A percentile compares a stretch with the other conserved stretches of the same genome.
phyloP scores from a whole-genome alignment of 2,113 vertebrate genomes.

The Sorex araneus region DNA sequence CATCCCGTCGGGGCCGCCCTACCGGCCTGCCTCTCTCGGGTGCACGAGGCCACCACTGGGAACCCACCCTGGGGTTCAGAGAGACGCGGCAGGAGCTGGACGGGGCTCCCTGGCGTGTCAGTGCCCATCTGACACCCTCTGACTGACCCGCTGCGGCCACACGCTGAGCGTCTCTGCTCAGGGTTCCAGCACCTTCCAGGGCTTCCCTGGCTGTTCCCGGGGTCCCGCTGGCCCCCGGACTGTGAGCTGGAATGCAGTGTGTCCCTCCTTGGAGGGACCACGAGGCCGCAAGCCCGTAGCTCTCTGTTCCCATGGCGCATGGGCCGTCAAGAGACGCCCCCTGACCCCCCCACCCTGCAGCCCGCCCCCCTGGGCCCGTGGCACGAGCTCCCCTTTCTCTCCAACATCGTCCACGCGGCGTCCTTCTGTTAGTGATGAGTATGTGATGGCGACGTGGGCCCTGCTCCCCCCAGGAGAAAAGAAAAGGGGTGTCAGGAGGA shows the following conservation, averaged over 20 bases:
- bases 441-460: rapidly evolving
- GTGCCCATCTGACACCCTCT: not conserved
- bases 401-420: rapidly evolving
- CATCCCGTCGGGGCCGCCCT: not conserved
- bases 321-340: not conserved
- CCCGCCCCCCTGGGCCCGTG: too few relatives aligned
- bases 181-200: not conserved
- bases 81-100: not conserved
- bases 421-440: not conserved
- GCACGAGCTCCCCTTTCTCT: not conserved
- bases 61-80: not conserved
- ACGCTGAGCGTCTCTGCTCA: too few relatives aligned
- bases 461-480: not conserved
- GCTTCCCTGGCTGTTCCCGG: not conserved
- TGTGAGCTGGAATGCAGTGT: not conserved
- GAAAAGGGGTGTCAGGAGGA: not conserved
- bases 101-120: not conserved
- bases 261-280: not conserved
- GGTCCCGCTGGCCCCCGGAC: not conserved
- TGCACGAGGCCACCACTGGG: not conserved
- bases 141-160: rapidly evolving
- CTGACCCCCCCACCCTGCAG: too few relatives aligned
- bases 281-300: not conserved
- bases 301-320: not conserved
- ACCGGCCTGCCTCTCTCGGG: constrained; percentile 35